Conservation (phyloP, 92 coral and sea anemone species). For the Paramuricea clavata region DNA sequence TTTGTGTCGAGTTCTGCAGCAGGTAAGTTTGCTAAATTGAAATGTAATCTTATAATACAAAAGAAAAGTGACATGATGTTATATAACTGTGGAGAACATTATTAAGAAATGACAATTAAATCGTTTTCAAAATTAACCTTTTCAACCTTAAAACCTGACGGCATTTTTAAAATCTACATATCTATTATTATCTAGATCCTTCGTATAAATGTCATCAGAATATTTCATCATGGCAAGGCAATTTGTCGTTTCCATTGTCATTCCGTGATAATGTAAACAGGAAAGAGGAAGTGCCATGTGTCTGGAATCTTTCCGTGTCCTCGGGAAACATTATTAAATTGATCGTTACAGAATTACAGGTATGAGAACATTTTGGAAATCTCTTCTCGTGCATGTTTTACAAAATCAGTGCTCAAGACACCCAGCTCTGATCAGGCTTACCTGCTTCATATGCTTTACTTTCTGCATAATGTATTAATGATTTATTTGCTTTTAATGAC, state of each 20-base stretch:
- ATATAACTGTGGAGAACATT: no score
- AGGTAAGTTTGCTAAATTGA: background rate
- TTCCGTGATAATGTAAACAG: background rate
- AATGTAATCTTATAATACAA: background rate
- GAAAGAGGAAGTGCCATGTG: background rate
- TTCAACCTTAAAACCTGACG: no score
- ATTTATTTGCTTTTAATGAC: background rate
- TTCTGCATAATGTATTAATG: background rate
- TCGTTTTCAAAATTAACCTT: no score
- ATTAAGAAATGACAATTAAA: no score
- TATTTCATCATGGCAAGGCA: conserved; percentile 23
- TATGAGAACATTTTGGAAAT: background rate
- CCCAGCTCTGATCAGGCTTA: no score
- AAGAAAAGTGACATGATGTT: background rate
- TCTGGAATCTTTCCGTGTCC: conserved; percentile 25
- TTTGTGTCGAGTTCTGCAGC: background rate
- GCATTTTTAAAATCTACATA: no score
- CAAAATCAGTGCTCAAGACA: no score
- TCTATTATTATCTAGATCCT: background rate
- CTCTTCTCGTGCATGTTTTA: no score
- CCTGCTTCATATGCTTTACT: background rate
- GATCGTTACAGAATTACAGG: background rate
- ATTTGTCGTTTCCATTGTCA: background rate
- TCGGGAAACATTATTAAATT: conserved; percentile 15
- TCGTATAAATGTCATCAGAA: background rate